Evolutionary conservation across 2,888 invertebrate species (phyloP).

Genomic region (Imbricaverruca yamaguchii): DNA sequence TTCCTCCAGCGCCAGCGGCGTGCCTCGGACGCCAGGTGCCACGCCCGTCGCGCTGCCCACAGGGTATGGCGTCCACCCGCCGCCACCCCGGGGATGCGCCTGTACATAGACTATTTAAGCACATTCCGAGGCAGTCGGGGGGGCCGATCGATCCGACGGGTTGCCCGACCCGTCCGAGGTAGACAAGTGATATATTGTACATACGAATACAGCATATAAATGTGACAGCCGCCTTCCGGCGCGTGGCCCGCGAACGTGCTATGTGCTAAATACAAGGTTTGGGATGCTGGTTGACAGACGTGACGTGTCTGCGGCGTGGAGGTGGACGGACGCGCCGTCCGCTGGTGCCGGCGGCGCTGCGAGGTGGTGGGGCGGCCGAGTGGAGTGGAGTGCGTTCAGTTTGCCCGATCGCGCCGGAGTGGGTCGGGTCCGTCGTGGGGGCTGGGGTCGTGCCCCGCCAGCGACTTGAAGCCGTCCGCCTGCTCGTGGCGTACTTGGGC

Average conservation of each 20-base stretch:
- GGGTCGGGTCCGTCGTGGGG: no score
- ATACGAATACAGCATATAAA: neutral
- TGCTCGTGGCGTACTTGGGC: no score
- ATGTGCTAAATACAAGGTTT: slow-evolving; percentile 6
- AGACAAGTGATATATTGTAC: neutral
- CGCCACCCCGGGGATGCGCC: neutral
- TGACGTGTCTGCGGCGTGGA: no score
- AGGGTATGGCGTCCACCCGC: no score
- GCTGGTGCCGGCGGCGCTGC: no score
- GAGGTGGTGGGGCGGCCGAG: no score
- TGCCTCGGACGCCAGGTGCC: neutral
- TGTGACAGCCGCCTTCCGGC: neutral
- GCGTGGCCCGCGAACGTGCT: neutral
- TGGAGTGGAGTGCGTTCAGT: no score
- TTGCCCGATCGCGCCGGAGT: no score
- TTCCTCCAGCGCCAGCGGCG: neutral
- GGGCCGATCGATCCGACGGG: neutral
- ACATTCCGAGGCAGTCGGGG: neutral
- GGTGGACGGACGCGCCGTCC: no score
- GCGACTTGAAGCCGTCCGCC: no score
- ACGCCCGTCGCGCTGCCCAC: no score
- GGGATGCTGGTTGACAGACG: neutral
- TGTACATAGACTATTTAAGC: slow-evolving; percentile 13
- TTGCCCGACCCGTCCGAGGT: neutral
- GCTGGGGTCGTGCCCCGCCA: no score